A percentile compares a stretch with the other conserved stretches of the same genome.
phyloP scores from a whole-genome alignment of 2,797 vertebrate species.

The Bradypus variegatus region DNA sequence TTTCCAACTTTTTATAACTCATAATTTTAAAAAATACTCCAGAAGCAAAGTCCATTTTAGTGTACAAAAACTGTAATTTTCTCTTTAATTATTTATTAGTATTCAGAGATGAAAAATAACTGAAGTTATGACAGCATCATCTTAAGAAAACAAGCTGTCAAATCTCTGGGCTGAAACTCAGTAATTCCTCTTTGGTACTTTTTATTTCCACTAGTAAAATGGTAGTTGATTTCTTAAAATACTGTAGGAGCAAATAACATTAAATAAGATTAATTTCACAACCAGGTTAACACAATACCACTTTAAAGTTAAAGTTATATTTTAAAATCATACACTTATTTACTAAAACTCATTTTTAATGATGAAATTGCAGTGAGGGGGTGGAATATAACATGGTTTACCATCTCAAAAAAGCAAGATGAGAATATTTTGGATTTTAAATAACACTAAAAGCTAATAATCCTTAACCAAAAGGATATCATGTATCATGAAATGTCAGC shows the following conservation, averaged over 20 bases:
- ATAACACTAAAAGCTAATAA: not conserved
- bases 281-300: not conserved
- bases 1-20: not conserved
- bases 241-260: not conserved
- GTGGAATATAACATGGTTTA: not conserved
- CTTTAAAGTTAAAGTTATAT: constrained; percentile 19
- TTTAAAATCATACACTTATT: constrained; percentile 16
- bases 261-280: constrained; percentile 24
- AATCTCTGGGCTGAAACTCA: not conserved
- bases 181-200: constrained; percentile 21
- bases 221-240: constrained; percentile 25
- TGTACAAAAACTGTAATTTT: constrained; percentile 30
- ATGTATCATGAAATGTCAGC: constrained; percentile 15
- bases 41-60: constrained; percentile 12
- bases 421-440: constrained; percentile 35
- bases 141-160: constrained; percentile 41
- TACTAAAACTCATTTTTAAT: constrained; percentile 43
- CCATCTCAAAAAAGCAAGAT: constrained; percentile 11
- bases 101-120: not conserved
- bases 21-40: not conserved
- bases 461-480: not conserved
- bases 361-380: not conserved
- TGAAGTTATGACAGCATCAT: not conserved
- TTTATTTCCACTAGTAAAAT: constrained; percentile 37
- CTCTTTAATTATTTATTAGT: constrained; percentile 29